Percentiles rank a stretch among this genome's conserved stretches.
Conservation (phyloP, 2,797 vertebrate genomes). For the Phrynocephalus guinanensis region DNA sequence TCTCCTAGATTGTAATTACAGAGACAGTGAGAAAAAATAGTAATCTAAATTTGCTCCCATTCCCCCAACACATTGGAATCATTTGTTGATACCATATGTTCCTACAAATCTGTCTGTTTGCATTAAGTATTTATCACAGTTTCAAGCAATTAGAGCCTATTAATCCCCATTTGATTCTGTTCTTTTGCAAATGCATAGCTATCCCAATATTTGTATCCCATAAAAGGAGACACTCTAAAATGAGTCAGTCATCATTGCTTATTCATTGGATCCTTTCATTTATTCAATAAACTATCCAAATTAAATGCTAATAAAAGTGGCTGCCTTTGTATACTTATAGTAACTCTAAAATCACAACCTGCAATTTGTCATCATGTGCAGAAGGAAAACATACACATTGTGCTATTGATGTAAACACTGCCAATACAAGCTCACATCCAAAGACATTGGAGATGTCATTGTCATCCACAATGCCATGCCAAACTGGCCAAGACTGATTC, state of each 20-base stretch:
- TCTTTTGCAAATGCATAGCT: constrained; percentile 31
- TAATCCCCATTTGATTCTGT: constrained; percentile 52
- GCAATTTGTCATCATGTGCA: neutral
- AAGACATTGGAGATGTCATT: neutral
- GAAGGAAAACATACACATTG: too few species aligned
- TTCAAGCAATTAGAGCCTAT: constrained; percentile 57
- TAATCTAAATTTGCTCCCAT: constrained; percentile 23
- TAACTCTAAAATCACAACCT: neutral
- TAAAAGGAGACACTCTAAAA: neutral
- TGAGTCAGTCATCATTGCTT: constrained; percentile 26
- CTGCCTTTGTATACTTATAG: neutral
- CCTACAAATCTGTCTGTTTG: constrained; percentile 32
- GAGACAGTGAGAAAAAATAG: constrained; percentile 52
- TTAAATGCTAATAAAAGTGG: neutral
- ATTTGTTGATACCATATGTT: constrained; percentile 32
- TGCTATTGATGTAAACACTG: too few species aligned
- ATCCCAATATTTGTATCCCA: constrained; percentile 37
- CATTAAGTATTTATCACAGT: constrained; percentile 50
- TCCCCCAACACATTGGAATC: constrained; percentile 18
- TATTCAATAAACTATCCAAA: neutral
- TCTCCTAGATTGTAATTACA: constrained; percentile 33
- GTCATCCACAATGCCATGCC: neutral
- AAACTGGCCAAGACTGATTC: too few species aligned
- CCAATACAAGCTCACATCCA: neutral
- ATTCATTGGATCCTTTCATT: constrained; percentile 24